Evolutionary conservation across 2,888 invertebrate genomes (phyloP).

Genomic region (Diadromus collaris): DNA sequence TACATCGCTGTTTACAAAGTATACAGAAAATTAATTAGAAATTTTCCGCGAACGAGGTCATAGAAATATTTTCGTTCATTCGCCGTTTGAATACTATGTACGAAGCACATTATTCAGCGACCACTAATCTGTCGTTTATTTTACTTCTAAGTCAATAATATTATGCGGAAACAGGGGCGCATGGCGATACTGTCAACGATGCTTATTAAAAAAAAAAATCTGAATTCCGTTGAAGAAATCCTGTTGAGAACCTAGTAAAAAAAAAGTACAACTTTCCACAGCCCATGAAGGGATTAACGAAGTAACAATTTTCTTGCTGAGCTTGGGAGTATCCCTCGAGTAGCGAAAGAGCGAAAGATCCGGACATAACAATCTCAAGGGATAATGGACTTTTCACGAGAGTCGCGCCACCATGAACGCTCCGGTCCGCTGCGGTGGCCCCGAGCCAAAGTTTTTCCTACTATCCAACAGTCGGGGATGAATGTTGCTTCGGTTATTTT

Average conservation of each 20-base stretch:
- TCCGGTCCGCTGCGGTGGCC: conserved; percentile 39
- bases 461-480: not conserved
- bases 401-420: conserved; percentile 38
- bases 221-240: not conserved
- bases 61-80: too few species aligned
- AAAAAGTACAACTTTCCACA: conserved; percentile 16
- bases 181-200: not conserved
- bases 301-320: conserved; percentile 25
- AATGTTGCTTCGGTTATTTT: conserved; percentile 8
- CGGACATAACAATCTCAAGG: conserved; percentile 58
- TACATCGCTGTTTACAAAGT: too few species aligned
- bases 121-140: too few species aligned
- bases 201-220: not conserved
- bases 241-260: not conserved
- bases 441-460: conserved; percentile 49
- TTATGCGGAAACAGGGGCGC: too few species aligned
- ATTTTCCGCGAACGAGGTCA: too few species aligned
- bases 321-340: conserved; percentile 22
- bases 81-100: too few species aligned
- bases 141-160: too few species aligned
- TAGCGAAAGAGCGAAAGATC: conserved; percentile 32
- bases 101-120: too few species aligned
- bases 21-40: too few species aligned
- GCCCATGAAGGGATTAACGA: conserved; percentile 30
- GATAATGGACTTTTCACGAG: conserved; percentile 58